Conservation (phyloP, 2,113 vertebrate genomes). For the Elephantulus edwardii region DNA sequence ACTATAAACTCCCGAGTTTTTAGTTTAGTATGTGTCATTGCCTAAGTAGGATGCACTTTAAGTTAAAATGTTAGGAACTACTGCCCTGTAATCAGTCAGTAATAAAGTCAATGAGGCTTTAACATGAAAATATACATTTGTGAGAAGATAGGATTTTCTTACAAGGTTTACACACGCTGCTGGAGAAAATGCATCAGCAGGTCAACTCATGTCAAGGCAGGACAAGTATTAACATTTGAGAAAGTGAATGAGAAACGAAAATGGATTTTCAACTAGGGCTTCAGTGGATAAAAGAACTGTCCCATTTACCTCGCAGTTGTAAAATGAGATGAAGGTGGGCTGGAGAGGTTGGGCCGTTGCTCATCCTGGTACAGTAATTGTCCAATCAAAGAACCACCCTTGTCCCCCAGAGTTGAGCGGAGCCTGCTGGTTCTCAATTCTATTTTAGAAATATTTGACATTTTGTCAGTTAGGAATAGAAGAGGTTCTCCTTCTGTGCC, state of each 20-base stretch:
- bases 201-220: neutral
- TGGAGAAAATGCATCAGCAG: conserved; percentile 22
- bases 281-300: neutral
- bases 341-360: neutral
- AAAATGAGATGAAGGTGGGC: neutral
- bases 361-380: neutral
- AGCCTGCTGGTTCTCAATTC: neutral
- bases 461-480: neutral
- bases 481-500: neutral
- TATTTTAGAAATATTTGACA: neutral
- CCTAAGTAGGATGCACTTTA: neutral
- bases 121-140: neutral
- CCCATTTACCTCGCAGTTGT: neutral
- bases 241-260: neutral
- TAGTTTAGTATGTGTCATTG: neutral
- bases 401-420: neutral
- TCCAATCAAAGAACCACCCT: neutral
- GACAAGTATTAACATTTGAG: neutral
- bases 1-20: neutral
- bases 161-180: neutral
- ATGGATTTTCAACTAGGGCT: neutral
- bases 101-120: conserved; percentile 19
- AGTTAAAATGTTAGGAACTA: conserved; percentile 33
- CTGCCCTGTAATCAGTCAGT: neutral
- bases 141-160: neutral